A percentile compares a stretch with the other conserved stretches of the same genome.
Evolutionary conservation across 2,113 vertebrate genomes (phyloP).

Genomic region (Lophotis ruficrista): DNA sequence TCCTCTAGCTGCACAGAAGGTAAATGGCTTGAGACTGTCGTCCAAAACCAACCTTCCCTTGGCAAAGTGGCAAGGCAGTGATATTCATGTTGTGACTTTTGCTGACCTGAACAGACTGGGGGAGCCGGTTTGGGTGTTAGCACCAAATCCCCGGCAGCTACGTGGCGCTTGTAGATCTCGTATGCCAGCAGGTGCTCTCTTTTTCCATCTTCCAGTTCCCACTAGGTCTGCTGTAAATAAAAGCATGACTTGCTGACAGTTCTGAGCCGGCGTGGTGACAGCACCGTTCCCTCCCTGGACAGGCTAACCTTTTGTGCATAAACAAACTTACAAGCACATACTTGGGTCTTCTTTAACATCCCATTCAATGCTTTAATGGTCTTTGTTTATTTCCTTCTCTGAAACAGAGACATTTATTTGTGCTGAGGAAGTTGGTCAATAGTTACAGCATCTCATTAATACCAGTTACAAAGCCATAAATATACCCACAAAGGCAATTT

Average conservation of each 20-base stretch:
- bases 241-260: background rate
- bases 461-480: constrained; percentile 47
- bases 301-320: background rate
- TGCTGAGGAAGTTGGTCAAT: constrained; percentile 48
- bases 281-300: background rate
- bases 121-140: background rate
- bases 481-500: constrained; percentile 5
- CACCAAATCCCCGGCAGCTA: background rate
- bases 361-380: constrained; percentile 31
- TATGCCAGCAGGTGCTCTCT: background rate
- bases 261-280: background rate
- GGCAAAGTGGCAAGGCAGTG: background rate
- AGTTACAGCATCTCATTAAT: constrained; percentile 62
- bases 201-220: background rate
- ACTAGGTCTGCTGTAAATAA: background rate
- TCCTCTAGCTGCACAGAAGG: background rate
- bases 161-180: background rate
- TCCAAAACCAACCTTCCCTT: background rate
- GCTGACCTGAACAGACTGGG: background rate
- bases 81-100: background rate
- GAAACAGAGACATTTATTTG: constrained; percentile 17
- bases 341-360: background rate
- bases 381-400: constrained; percentile 60
- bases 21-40: background rate
- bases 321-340: constrained; percentile 15